Evolutionary conservation across 1,140 invertebrate species (phyloP), one percentile per base, ranked within the genome.

Genomic region (Polyergus mexicanus): DNA sequence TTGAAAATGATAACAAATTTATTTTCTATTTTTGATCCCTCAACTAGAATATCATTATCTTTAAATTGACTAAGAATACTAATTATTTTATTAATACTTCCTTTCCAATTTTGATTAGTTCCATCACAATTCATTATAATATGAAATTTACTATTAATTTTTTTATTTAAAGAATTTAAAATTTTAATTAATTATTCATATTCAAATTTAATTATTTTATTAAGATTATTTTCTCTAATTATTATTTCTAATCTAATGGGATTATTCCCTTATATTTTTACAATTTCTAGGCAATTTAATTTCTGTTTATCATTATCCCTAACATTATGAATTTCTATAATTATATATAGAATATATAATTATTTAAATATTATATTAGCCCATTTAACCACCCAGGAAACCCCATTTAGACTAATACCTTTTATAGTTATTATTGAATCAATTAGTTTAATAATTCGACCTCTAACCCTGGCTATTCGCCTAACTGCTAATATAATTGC

Each of bases 401-500:
- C 96, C 0, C 96, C 96, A 80, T 86, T 95, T 93, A 96, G 89
- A 95, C 96, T 66, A 96, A 97, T 95, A 94, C 94, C 86, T 96
- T 95, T 94, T 97, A 89, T 95, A 28, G 25, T 28, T 0, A 28
- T 28, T 90, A 96, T 96, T 95, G 95, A 96, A 96, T 94, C 94
- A 90, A 96, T 96, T 94, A 96, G 95, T 89, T 95, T 95, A 94
- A 51, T 96, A 60, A 97, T 97, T 95, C 96, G 96, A 10, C 96
- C 96, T 11, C 91, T 94, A 92, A 97, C 96, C 2, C 93, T 97
- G 95, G 95, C 96, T 44, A 94, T 97, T 72, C 96, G 96, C 84
- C 92, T 97, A 94, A 95, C 96, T 16, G 96, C 97, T 56, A 97
- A 97, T 95, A 96, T 97, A 96, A 96, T 97, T 95, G 96, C 96